Conservation (phyloP, 1,140 invertebrate species). For the Muscidifurax raptorellus region DNA sequence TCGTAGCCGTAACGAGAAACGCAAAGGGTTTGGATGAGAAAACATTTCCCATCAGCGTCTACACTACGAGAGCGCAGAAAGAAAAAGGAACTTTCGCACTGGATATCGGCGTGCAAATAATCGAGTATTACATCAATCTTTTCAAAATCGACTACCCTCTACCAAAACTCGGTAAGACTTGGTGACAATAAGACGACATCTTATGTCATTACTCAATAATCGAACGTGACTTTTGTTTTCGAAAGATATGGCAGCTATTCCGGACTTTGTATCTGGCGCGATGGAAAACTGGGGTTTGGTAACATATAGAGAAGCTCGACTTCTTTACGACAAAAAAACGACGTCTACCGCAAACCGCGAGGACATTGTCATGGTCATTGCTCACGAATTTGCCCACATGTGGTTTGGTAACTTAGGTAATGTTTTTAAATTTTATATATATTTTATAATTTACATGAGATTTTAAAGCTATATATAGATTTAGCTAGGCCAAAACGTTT, state of each 20-base stretch:
- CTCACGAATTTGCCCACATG: conserved; percentile 95
- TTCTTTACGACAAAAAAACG: conserved; percentile 83
- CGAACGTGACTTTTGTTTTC: background rate
- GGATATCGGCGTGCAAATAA: conserved; percentile 84
- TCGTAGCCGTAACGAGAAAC: conserved; percentile 78
- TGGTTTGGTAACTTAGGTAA: conserved; percentile 92
- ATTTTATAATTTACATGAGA: background rate
- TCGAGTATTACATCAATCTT: conserved; percentile 91
- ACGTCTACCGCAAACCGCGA: conserved; percentile 86
- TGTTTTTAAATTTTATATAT: conserved; percentile 45
- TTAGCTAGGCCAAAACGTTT: background rate
- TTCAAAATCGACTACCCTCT: conserved; percentile 91
- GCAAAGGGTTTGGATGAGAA: conserved; percentile 76
- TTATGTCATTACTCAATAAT: background rate
- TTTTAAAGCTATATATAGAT: background rate
- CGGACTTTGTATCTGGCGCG: conserved; percentile 95
- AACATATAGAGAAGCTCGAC: conserved; percentile 88
- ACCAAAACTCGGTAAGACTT: conserved; percentile 85
- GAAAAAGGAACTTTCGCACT: conserved; percentile 88
- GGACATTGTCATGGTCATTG: conserved; percentile 86
- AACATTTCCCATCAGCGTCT: conserved; percentile 82
- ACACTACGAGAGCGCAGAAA: conserved; percentile 83
- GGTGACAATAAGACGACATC: background rate
- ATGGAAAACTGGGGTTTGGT: conserved; percentile 97
- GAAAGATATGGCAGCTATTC: conserved; percentile 93